Evolutionary conservation across 2,888 invertebrate species (phyloP).

Genomic region (Mythimna impura): DNA sequence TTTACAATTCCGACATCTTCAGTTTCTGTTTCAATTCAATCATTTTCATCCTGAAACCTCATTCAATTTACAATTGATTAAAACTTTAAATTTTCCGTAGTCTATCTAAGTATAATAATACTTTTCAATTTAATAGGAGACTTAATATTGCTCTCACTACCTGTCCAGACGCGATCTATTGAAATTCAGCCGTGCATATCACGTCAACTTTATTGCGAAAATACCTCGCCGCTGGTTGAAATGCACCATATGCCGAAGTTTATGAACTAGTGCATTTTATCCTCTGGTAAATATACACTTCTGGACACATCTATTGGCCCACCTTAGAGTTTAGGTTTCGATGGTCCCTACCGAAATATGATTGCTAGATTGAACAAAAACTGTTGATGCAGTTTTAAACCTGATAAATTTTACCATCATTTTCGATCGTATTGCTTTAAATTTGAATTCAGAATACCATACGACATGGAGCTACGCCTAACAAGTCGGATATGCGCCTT

Average conservation of each 20-base stretch:
- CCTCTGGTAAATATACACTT: constrained; percentile 29
- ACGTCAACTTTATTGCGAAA: constrained; percentile 62
- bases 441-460: too few relatives aligned
- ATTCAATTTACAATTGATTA: constrained; percentile 2
- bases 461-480: too few relatives aligned
- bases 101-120: not conserved
- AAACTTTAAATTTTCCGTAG: not conserved
- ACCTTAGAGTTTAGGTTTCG: too few relatives aligned
- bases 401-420: too few relatives aligned
- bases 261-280: constrained; percentile 51
- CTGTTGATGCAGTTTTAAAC: too few relatives aligned
- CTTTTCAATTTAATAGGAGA: constrained; percentile 45
- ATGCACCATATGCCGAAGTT: constrained; percentile 43
- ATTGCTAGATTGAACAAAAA: too few relatives aligned
- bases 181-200: constrained; percentile 52
- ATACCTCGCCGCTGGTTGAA: constrained; percentile 51
- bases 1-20: not conserved
- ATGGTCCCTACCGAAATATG: too few relatives aligned
- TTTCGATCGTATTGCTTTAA: too few relatives aligned
- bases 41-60: not conserved
- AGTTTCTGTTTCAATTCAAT: not conserved
- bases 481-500: too few relatives aligned
- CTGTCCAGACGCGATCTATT: constrained; percentile 53
- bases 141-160: constrained; percentile 49
- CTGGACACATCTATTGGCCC: too few relatives aligned